Base-by-base conservation (phyloP, 2,888 invertebrate species). In the Agrotis exclamationis region DNA sequence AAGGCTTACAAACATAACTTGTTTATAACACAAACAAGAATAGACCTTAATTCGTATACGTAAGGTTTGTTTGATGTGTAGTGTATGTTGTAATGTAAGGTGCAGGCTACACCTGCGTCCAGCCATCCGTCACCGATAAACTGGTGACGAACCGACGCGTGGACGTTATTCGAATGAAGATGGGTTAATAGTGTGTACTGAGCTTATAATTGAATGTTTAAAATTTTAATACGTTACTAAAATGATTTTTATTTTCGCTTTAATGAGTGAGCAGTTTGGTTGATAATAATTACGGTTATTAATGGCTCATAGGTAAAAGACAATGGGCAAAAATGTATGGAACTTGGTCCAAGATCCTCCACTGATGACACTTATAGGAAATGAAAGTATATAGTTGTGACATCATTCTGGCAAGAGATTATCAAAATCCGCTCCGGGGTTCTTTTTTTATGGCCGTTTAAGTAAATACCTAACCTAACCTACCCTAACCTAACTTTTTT, bases 61-160 rank as follows among this genome's bases (percentile, higher is more conserved):
- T 84, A 88, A 78, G 63, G 85, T 74, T 47, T 53, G 64, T 51
- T 50, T 53, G 0, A 48, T 14, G 2, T 77, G 63, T 68, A 63
- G 80, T 72, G 58, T 56, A 69, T 60, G 63, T 75, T 79, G 68
- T 70, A 64, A 72, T 68, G 58, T 75, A 60, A 60, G 82, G 85
- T 76, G 71, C 80, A 81, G 82, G 70, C 79, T 83, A 86, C 91
- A 92, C 92, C 92, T 91, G 92, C 79, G 88, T 76, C 77, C 85
- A 83, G 82, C 85, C 84, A 88, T 91, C 86, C 85, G 87, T 91
- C 89, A 89, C 82, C 75, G 85, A 87, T 89, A 90, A 88, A 88
- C 80, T 84, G 87, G 82, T 58, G 51, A n/a, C n/a, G n/a, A n/a
- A n/a, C n/a, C 68, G 85, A 83, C 81, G 82, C 80, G 51, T 76